Percentiles rank a stretch among this genome's conserved stretches.
phyloP scores from a whole-genome alignment of 2,797 vertebrate genomes.

The Adelosebastes latens region DNA sequence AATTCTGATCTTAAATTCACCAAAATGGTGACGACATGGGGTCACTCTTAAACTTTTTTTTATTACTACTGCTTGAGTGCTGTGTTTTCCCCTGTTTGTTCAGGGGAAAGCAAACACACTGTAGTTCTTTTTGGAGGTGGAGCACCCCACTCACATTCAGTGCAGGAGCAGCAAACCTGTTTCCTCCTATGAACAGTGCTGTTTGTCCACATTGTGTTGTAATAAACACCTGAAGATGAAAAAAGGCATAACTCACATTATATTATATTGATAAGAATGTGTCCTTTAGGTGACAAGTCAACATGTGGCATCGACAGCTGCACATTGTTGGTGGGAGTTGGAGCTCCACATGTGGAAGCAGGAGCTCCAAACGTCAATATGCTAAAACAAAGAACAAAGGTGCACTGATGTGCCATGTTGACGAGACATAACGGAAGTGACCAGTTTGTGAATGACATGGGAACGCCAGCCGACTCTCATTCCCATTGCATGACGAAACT shows the following conservation, averaged over 20 bases:
- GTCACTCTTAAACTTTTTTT: neutral
- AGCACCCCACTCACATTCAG: neutral
- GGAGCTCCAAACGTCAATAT: neutral
- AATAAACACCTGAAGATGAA: neutral
- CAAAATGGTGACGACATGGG: too few species aligned
- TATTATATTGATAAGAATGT: neutral
- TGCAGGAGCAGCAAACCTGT: neutral
- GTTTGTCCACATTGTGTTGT: neutral
- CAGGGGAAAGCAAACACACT: neutral
- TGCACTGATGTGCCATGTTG: neutral
- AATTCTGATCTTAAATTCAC: neutral
- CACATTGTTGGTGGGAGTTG: neutral
- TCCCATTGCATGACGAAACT: slow-evolving; percentile 5
- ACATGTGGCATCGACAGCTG: neutral
- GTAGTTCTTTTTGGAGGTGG: neutral
- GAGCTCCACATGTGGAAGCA: neutral
- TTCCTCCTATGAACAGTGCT: neutral
- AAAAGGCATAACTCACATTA: neutral
- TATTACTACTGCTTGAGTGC: neutral
- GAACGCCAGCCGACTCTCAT: slow-evolving; percentile 17
- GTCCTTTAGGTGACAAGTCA: neutral
- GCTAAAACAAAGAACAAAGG: neutral
- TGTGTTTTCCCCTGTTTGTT: neutral
- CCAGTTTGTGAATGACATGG: slow-evolving; percentile 29
- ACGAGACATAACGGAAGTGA: neutral